phyloP scores from a whole-genome alignment of 2,797 vertebrate species.

The Amazona finschi region DNA sequence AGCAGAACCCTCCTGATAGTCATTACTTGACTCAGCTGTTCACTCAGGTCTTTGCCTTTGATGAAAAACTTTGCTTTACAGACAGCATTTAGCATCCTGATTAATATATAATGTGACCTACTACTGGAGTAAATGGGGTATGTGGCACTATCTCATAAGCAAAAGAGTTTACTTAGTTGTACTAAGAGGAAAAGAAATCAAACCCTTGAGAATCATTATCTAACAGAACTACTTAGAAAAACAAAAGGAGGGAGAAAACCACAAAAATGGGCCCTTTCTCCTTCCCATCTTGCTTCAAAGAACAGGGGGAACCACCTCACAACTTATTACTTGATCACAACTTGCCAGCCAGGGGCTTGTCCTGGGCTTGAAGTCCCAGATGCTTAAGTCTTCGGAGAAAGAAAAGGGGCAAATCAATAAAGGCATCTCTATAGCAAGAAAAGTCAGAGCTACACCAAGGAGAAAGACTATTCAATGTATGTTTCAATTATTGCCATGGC shows the following conservation, averaged over 20 bases:
- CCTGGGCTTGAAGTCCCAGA: neutral
- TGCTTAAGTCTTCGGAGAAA: neutral
- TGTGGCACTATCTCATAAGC: neutral
- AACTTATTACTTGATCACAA: neutral
- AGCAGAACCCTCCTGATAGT: conserved; percentile 48
- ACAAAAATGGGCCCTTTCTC: neutral
- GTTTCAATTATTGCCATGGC: too few relatives aligned
- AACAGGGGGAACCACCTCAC: too few relatives aligned
- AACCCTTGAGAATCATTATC: neutral
- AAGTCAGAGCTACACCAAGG: neutral
- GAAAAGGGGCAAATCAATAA: too few relatives aligned
- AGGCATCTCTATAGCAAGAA: neutral
- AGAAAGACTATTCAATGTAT: accelerated
- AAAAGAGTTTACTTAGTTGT: neutral
- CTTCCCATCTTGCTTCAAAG: neutral
- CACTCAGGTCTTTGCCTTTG: conserved; percentile 23
- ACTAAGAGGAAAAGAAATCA: neutral
- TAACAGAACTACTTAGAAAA: neutral
- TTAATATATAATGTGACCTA: neutral
- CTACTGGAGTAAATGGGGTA: neutral
- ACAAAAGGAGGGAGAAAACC: accelerated
- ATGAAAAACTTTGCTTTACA: conserved; percentile 26
- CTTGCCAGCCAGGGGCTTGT: neutral
- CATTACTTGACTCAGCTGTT: conserved; percentile 58
- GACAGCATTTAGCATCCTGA: conserved; percentile 23